phyloP scores from a whole-genome alignment of 2,888 invertebrate species.

The Polyommatus icarus region DNA sequence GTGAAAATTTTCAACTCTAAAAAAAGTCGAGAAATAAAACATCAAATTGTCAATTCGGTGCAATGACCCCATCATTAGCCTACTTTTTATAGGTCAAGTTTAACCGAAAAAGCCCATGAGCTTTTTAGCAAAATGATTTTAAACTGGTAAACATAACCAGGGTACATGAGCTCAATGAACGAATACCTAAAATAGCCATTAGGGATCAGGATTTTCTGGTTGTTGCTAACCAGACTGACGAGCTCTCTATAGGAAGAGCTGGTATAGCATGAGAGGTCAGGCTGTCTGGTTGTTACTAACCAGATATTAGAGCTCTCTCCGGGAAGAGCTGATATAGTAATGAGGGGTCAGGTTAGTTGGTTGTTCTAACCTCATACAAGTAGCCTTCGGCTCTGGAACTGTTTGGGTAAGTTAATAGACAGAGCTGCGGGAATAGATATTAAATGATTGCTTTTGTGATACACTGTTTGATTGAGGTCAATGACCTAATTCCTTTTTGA shows the following conservation, averaged over 20 bases:
- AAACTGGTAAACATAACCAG: slow-evolving; percentile 7
- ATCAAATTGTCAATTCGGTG: neutral
- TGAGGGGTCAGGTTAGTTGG: neutral
- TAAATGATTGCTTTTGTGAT: slow-evolving; percentile 13
- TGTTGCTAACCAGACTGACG: neutral
- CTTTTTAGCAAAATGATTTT: slow-evolving; percentile 21
- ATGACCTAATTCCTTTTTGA: neutral
- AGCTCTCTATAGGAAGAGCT: neutral
- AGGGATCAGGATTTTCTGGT: neutral
- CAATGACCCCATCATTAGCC: neutral
- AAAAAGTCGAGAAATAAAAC: neutral
- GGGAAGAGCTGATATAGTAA: neutral
- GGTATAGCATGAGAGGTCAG: neutral
- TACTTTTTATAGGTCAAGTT: slow-evolving; percentile 15
- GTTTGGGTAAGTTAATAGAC: slow-evolving; percentile 17
- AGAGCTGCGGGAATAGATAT: neutral
- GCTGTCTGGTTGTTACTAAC: neutral
- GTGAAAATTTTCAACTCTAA: neutral
- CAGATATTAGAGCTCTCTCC: neutral
- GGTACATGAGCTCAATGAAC: neutral
- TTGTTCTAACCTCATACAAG: neutral
- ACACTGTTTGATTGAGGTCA: neutral
- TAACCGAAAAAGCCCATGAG: slow-evolving; percentile 16
- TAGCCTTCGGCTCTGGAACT: slow-evolving; percentile 5
- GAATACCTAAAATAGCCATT: neutral